These are phyloP conservation scores for Alethe castanea DNA, from an alignment of 2,113 vertebrate species.

Conservation along the genomic window DNA sequence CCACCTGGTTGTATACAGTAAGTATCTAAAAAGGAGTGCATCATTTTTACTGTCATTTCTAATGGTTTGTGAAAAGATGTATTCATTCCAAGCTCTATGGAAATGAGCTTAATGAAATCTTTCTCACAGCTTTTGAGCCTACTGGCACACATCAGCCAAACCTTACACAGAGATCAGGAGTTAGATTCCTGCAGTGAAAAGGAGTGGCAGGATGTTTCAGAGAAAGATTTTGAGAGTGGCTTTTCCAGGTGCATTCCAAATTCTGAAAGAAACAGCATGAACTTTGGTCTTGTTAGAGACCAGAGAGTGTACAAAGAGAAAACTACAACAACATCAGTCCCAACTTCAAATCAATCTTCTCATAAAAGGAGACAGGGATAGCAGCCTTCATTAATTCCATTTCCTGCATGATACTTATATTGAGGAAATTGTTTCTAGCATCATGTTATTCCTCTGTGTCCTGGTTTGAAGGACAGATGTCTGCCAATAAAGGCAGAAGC, in stretches of 20 bases:
- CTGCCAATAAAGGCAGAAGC: too few relatives aligned
- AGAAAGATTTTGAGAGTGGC: not conserved
- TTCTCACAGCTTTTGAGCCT: not conserved
- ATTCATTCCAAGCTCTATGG: not conserved
- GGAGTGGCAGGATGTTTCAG: not conserved
- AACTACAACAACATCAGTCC: not conserved
- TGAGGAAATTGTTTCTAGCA: not conserved
- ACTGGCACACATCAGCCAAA: not conserved
- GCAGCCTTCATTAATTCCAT: not conserved
- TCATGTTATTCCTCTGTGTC: not conserved
- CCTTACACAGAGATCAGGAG: not conserved
- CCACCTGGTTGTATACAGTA: not conserved
- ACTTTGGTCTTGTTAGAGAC: not conserved
- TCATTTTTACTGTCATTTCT: not conserved
- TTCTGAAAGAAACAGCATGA: not conserved
- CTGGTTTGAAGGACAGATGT: too few relatives aligned
- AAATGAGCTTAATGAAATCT: not conserved
- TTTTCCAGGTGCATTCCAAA: not conserved
- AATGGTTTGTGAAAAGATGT: not conserved
- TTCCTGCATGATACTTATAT: not conserved
- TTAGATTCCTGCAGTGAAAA: not conserved
- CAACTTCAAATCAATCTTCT: not conserved
- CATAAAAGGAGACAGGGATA: not conserved
- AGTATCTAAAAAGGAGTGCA: not conserved
- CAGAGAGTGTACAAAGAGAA: not conserved